These are phyloP conservation scores for Neoniphon sammara DNA, from an alignment of 2,797 vertebrate species.

Conservation along the genomic window DNA sequence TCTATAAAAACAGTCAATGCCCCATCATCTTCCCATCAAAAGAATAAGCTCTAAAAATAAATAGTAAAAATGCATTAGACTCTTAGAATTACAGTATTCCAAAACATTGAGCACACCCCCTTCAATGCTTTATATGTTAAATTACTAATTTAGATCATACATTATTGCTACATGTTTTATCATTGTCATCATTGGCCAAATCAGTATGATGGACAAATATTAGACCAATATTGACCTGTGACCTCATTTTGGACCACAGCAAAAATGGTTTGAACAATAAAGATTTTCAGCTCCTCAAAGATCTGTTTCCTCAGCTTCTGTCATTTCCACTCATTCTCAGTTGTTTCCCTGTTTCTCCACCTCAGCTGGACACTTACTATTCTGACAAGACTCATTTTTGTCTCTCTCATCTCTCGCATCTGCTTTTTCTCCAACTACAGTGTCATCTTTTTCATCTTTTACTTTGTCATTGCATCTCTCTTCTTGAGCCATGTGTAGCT, in stretches of 20 bases:
- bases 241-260: background rate
- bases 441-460: constrained; percentile 23
- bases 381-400: constrained; percentile 17
- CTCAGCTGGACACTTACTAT: constrained; percentile 4
- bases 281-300: background rate
- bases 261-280: background rate
- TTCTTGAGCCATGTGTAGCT: constrained; percentile 1
- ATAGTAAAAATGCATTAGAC: background rate
- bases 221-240: background rate
- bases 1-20: constrained; percentile 12
- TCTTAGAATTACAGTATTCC: constrained; percentile 3
- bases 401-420: constrained; percentile 7
- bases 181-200: background rate
- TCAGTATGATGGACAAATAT: background rate
- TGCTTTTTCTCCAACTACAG: background rate
- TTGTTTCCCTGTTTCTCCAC: constrained; percentile 3
- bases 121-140: background rate
- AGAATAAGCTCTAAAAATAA: constrained; percentile 3
- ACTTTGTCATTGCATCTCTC: constrained; percentile 27
- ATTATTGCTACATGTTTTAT: constrained; percentile 5
- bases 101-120: background rate
- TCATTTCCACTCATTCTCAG: background rate
- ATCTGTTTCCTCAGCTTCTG: constrained; percentile 21
- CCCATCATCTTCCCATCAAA: constrained; percentile 7
- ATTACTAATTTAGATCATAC: background rate